Percentiles rank a stretch among this genome's conserved stretches.
phyloP scores from a whole-genome alignment of 2,797 vertebrate species.

The Danio choprae region DNA sequence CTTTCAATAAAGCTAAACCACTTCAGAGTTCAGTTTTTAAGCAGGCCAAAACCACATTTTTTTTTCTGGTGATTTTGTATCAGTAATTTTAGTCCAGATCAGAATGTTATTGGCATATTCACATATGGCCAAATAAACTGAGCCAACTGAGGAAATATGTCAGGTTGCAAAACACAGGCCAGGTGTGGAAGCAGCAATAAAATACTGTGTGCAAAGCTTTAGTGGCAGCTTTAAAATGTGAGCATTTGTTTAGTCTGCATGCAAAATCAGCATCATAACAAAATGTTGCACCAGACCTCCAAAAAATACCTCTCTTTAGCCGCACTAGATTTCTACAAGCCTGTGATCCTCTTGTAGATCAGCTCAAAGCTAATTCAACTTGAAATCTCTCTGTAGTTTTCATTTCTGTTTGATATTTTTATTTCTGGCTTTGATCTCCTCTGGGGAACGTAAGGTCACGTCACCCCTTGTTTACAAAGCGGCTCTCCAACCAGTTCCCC shows the following conservation, averaged over 20 bases:
- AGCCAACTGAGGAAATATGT: too few relatives aligned
- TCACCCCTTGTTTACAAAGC: constrained; percentile 37
- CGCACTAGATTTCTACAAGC: not conserved
- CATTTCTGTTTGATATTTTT: constrained; percentile 34
- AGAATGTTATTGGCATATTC: too few relatives aligned
- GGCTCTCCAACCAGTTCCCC: not conserved
- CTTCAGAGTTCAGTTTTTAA: too few relatives aligned
- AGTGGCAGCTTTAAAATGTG: not conserved
- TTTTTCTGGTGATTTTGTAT: too few relatives aligned
- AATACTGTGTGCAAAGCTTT: not conserved
- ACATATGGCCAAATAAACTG: too few relatives aligned
- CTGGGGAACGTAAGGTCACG: constrained; percentile 23
- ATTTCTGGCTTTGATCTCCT: constrained; percentile 24
- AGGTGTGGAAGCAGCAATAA: not conserved
- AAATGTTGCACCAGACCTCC: not conserved
- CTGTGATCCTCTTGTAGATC: not conserved
- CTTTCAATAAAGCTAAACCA: too few relatives aligned
- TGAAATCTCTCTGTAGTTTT: constrained; percentile 5
- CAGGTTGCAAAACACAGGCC: too few relatives aligned
- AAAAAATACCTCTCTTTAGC: not conserved
- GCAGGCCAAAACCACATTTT: too few relatives aligned
- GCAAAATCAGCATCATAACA: not conserved
- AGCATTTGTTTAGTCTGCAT: not conserved
- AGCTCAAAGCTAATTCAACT: constrained; percentile 21
- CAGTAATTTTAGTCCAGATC: too few relatives aligned